Evolutionary conservation across 2,797 vertebrate genomes (phyloP), one percentile per base, ranked within the genome.

Genomic region (Sparidentex hasta): DNA sequence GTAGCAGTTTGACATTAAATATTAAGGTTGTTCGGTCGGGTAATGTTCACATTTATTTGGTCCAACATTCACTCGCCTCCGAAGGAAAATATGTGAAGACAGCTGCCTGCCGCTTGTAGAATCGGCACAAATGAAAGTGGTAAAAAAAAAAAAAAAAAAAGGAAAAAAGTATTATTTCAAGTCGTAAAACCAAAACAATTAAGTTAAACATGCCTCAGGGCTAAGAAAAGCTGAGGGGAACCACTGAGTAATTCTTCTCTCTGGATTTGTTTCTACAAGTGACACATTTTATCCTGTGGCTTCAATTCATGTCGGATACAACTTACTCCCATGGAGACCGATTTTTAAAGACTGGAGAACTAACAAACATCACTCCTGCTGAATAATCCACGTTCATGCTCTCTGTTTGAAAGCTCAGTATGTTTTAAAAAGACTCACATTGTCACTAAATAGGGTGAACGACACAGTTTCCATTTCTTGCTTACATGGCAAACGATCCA

Each of bases 371-470:
- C 38, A 8, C 46, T 61, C 38, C 38, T 44, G 48, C 55, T n/a
- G 11, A 52, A 56, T 25, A 50, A 62, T 43, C 55, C 11, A 43
- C 69, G 18, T 63, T 48, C 61, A 18, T 38, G 8, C 27, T 27
- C 47, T 17, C 8, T 0, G 41, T 80, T 43, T 59, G 70, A 1
- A 13, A 2, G 20, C 58, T 38, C 7, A 51, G 41, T 43, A 61
- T 59, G 57, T 71, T 27, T 58, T 43, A 74, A 38, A 81, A 81
- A 78, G 63, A 56, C 20, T 82, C 78, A 47, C 44, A 79, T 76
- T 83, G 78, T 80, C 72, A 80, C 84, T 78, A 74, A 71, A 81
- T 63, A 81, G 74, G 85, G 79, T 5, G 0, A 85, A 76, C 69
- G 59, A 52, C 11, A 27, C 51, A 0, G 64, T 61, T 73, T 66